Percentiles rank a stretch among this genome's conserved stretches.
These are phyloP conservation scores for Heteromurus nitidus DNA, from an alignment of 2,888 invertebrate genomes.

Conservation along the genomic window DNA sequence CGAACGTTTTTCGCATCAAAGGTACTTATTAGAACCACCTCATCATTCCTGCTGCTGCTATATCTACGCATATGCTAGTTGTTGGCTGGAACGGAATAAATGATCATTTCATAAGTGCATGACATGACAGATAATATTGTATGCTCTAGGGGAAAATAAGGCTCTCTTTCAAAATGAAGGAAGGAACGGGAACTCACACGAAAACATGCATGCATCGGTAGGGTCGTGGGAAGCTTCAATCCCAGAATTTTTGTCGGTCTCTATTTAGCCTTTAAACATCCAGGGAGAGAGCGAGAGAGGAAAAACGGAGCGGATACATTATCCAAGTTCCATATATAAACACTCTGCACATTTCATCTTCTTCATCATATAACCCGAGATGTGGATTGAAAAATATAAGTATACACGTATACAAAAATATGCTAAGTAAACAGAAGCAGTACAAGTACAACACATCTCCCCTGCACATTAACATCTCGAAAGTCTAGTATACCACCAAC, in stretches of 20 bases:
- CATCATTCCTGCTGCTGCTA: no score
- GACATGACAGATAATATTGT: slow-evolving; percentile 14
- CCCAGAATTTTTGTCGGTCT: slow-evolving; percentile 11
- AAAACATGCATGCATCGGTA: neutral
- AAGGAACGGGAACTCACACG: slow-evolving; percentile 12
- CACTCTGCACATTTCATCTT: slow-evolving; percentile 9
- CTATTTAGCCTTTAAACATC: slow-evolving; percentile 24
- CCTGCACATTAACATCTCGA: neutral
- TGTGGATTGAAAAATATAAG: neutral
- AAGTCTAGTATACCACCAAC: neutral
- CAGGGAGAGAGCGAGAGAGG: neutral
- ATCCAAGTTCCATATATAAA: neutral
- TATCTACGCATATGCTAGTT: slow-evolving; percentile 26
- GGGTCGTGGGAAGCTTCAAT: slow-evolving; percentile 48
- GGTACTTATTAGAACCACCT: neutral
- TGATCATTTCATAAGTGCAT: slow-evolving; percentile 31
- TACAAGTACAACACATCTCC: neutral
- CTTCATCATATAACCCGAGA: neutral
- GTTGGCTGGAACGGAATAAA: slow-evolving; percentile 19
- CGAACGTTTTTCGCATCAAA: slow-evolving; percentile 7
- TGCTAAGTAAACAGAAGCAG: neutral
- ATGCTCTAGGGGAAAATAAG: slow-evolving; percentile 25
- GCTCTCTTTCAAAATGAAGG: neutral
- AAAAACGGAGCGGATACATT: neutral
- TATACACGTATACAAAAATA: neutral